Base-by-base conservation (phyloP, 1,140 invertebrate species). In the Paraescarpia echinospica region DNA sequence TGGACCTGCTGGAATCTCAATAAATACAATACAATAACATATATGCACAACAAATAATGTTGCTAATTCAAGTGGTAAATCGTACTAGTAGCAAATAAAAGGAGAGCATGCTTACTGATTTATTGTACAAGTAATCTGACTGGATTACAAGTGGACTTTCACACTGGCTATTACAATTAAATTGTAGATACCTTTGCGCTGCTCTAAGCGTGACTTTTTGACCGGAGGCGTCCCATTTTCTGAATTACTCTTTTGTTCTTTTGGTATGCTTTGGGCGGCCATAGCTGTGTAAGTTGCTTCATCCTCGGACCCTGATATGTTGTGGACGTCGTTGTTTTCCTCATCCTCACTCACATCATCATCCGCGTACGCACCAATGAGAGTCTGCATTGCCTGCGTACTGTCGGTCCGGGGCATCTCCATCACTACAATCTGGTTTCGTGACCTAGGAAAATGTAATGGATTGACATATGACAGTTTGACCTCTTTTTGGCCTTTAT, bases 311-410 rank as follows among this genome's bases (percentile, higher is more conserved):
- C 94, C 95, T 34, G 95, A 94, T 48, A 94, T 94, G 90, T 94
- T 94, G 92, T 95, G 94, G 33, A 35, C 91, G 77, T 93, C 92
- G 48, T 94, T 93, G 9, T 92, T 41, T 92, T 94, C 93, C 22
- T 95, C 95, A 89, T 95, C 95, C 48, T 96, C 96, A 92, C 96
- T 96, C 4, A 95, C 95, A 93, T 96, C 96, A 88, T 96, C 96
- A 93, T 96, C 96, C 31, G 96, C 96, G 93, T 96, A 96, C 41
- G 94, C 95, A 34, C 94, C 95, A 31, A 96, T 95, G 35, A 96
- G 93, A 22, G 95, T 95, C 33, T 93, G 93, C 94, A 95, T 94
- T 22, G 94, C 94, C 88, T 94, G 93, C 14, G 94, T 93, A 92
- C 94, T 95, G 92, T 95, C 95, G 34, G 77, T 92, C 27, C 34